A percentile compares a stretch with the other conserved stretches of the same genome.
These are phyloP conservation scores for Chelidonichthys spinosus DNA, from an alignment of 2,797 vertebrate species.

Conservation along the genomic window DNA sequence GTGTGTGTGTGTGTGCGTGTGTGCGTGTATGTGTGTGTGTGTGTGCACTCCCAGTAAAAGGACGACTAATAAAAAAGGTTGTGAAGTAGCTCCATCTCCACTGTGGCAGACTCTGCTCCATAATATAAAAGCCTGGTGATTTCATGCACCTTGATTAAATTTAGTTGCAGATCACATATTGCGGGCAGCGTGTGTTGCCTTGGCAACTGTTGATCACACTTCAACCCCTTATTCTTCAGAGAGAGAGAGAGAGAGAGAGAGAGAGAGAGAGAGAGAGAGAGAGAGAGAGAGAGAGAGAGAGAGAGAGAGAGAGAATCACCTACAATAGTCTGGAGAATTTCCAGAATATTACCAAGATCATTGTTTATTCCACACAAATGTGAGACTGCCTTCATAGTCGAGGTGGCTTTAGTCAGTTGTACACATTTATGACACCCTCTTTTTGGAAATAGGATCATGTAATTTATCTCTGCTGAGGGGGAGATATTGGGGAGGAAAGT, in stretches of 20 bases:
- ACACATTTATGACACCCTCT: background rate
- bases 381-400: background rate
- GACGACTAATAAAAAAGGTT: background rate
- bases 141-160: constrained; percentile 74
- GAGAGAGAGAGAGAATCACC: background rate
- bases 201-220: constrained; percentile 77
- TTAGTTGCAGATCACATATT: constrained; percentile 74
- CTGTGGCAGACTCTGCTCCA: constrained; percentile 27
- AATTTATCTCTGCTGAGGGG: background rate
- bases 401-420: background rate
- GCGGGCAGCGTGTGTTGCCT: constrained; percentile 68
- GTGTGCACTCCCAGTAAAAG: background rate
- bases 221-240: constrained; percentile 56
- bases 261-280: too few species aligned
- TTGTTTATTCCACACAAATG: constrained; percentile 26
- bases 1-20: background rate
- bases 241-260: constrained; percentile 1
- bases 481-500: background rate
- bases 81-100: constrained; percentile 52
- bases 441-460: background rate
- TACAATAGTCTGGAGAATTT: constrained; percentile 13
- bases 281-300: too few species aligned
- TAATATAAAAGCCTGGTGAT: constrained; percentile 53
- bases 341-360: background rate
- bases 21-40: background rate